phyloP scores from a whole-genome alignment of 2,797 vertebrate species.

The Mormyrops boulengeri region DNA sequence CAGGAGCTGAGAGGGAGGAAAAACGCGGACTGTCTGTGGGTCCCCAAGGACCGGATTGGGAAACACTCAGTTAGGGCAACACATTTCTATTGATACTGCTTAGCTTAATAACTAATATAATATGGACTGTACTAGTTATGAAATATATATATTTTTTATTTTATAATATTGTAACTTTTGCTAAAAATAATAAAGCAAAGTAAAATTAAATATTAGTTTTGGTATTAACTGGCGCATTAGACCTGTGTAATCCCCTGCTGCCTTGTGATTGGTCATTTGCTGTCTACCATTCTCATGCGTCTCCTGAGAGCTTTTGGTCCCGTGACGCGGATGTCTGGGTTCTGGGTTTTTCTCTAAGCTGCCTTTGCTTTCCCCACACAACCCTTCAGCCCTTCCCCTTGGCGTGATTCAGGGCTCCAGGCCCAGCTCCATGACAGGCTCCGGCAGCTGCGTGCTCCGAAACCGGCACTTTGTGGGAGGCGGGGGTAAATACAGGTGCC shows the following conservation, averaged over 20 bases:
- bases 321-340: not conserved
- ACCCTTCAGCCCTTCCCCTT: not conserved
- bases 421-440: not conserved
- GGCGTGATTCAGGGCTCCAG: not conserved
- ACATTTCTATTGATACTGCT: not conserved
- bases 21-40: not conserved
- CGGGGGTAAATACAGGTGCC: not conserved
- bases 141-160: not conserved
- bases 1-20: not conserved
- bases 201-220: not conserved
- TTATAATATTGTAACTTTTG: not conserved
- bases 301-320: not conserved
- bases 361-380: not conserved
- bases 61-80: not conserved
- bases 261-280: not conserved
- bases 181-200: not conserved
- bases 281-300: not conserved
- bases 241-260: not conserved
- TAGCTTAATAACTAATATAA: not conserved
- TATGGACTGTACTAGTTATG: not conserved
- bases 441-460: not conserved
- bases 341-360: not conserved
- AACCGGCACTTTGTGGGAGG: not conserved
- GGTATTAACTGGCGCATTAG: not conserved
- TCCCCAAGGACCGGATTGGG: not conserved